Base-by-base conservation (phyloP, 2,797 vertebrate genomes). In the Taeniopygia guttata region DNA sequence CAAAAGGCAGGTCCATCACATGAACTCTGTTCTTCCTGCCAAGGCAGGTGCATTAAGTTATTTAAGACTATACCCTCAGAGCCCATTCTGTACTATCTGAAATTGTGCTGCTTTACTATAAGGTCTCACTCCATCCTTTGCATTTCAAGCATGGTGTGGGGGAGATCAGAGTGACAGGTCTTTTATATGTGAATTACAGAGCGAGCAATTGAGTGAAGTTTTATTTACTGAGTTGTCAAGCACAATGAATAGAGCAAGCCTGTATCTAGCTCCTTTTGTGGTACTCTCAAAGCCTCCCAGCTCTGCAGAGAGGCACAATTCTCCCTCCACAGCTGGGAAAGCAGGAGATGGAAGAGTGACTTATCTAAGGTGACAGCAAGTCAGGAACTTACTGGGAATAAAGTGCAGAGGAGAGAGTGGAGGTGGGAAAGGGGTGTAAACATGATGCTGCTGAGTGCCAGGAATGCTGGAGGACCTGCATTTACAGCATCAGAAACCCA, bases 161-260 rank as follows among this genome's bases (percentile, higher is more conserved):
- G 84, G 91, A 93, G 94, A 95, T 73, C 85, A 90, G 80, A 77
- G 62, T 87, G 95, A 96, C 95, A 94, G 90, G 72, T 91, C 95
- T 94, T 96, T 96, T 93, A 88, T 94, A 85, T 38, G 56, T 89
- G 95, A 97, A 94, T 90, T 96, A 93, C 90, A 96, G 91, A 90
- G 85, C 3, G 0, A 82, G 95, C 94, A 94, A 90, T 67, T 87
- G 94, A 97, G 91, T 93, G 95, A 95, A 93, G 83, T 87, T 96
- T 96, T 96, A 96, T 96, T 97, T 96, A 96, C 95, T 87, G 87
- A 91, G 93, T 64, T 94, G 95, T 95, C 93, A 96, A 89, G 89
- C 52, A 79, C 83, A 76, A 69, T 93, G 95, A 97, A 95, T 91
- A 96, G 94, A 91, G 79, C 21, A 79, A 87, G 95, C 23, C 80